Conservation (phyloP, 2,797 vertebrate species). For the Coranthus polyacanthus region DNA sequence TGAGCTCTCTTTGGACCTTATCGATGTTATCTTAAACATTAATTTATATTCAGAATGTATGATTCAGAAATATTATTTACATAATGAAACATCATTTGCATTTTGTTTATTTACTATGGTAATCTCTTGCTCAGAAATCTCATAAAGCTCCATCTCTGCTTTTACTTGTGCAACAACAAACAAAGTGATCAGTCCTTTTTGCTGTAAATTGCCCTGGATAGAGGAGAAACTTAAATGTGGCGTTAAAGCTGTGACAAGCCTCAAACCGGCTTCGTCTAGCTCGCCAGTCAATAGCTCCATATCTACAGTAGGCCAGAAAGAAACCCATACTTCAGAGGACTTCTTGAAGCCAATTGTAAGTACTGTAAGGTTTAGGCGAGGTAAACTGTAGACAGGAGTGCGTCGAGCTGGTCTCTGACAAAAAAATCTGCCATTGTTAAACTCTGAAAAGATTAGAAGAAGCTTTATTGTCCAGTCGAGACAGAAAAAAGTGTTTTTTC, state of each 20-base stretch:
- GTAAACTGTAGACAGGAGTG: no score
- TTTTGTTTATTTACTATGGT: background rate
- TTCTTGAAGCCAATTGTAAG: no score
- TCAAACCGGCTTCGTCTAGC: background rate
- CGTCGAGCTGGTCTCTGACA: no score
- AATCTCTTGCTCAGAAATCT: background rate
- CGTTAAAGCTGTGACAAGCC: slow-evolving; percentile 2
- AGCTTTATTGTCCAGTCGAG: no score
- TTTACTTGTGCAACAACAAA: background rate
- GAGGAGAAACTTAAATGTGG: background rate
- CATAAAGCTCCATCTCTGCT: background rate
- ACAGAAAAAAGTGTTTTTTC: no score
- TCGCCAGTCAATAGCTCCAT: no score
- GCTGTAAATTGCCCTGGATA: background rate
- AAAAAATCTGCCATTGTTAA: no score
- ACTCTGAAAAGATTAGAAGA: no score
- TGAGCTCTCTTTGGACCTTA: background rate
- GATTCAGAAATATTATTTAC: background rate
- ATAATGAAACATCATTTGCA: background rate
- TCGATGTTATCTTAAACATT: background rate
- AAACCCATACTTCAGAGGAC: no score
- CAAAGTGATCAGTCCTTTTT: background rate
- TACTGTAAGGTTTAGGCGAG: no score
- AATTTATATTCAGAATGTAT: background rate
- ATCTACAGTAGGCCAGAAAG: no score